Conservation (phyloP, 2,113 vertebrate genomes). For the Corythoichthys haematopterus region DNA sequence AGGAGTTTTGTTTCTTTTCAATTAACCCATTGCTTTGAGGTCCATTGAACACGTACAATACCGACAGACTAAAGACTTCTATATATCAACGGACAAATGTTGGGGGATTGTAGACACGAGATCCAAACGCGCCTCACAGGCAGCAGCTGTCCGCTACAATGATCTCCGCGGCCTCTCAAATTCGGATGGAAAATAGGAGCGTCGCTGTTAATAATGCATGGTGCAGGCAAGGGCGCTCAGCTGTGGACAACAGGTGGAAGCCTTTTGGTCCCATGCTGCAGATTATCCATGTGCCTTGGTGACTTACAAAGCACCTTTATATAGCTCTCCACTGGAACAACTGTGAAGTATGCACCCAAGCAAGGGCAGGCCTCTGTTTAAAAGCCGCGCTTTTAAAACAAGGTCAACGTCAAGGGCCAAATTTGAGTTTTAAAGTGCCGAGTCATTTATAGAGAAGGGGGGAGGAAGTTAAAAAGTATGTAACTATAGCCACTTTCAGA, state of each 20-base stretch:
- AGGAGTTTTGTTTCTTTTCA: slow-evolving; percentile 58
- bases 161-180: slow-evolving; percentile 65
- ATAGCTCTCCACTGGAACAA: slow-evolving; percentile 46
- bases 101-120: slow-evolving; percentile 30
- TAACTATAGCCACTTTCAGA: neutral
- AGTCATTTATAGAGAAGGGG: neutral
- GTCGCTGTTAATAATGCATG: slow-evolving; percentile 69
- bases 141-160: slow-evolving; percentile 63
- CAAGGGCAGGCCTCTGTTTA: slow-evolving; percentile 9
- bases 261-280: slow-evolving; percentile 47
- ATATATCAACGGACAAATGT: slow-evolving; percentile 8
- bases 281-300: slow-evolving; percentile 63
- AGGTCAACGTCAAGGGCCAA: neutral
- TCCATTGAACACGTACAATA: slow-evolving; percentile 52
- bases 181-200: slow-evolving; percentile 69
- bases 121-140: slow-evolving; percentile 36
- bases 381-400: slow-evolving; percentile 3
- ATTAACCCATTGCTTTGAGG: slow-evolving; percentile 76
- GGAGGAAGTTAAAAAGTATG: neutral
- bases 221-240: slow-evolving; percentile 40
- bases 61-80: neutral
- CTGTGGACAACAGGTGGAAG: slow-evolving; percentile 69
- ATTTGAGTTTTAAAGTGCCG: neutral
- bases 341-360: slow-evolving; percentile 31
- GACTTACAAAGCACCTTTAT: slow-evolving; percentile 73